phyloP scores from a whole-genome alignment of 1,140 invertebrate genomes.

The Archivesica marissinica region DNA sequence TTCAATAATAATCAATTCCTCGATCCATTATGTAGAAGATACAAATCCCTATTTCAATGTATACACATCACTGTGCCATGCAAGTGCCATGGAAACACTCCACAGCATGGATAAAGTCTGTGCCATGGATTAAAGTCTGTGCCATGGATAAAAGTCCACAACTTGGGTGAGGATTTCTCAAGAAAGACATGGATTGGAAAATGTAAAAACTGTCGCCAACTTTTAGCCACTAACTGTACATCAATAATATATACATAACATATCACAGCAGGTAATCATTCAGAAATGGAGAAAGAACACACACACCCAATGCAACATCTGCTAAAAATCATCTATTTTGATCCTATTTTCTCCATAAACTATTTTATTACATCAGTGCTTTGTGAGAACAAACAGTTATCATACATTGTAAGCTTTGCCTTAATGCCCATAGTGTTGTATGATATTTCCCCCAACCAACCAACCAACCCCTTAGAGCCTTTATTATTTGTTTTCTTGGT shows the following conservation, averaged over 20 bases:
- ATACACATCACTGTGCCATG: constrained; percentile 15
- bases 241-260: constrained; percentile 45
- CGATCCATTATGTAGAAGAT: not conserved
- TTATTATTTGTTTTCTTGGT: no score
- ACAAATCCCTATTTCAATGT: not conserved
- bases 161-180: constrained; percentile 30
- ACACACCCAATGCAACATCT: constrained; percentile 39
- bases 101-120: constrained; percentile 33
- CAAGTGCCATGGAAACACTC: constrained; percentile 22
- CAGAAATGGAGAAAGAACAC: constrained; percentile 47
- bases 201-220: constrained; percentile 41
- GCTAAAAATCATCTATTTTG: not conserved
- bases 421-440: no score
- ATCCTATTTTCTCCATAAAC: no score
- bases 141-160: constrained; percentile 35
- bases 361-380: no score
- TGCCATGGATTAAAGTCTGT: constrained; percentile 31
- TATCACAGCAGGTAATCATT: constrained; percentile 49
- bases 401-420: no score
- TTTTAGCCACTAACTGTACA: constrained; percentile 36
- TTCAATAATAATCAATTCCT: constrained; percentile 6
- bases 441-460: no score
- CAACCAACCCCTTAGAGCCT: no score
- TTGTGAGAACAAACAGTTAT: no score
- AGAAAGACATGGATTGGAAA: constrained; percentile 53